Evolutionary conservation across 2,888 invertebrate species (phyloP).

Genomic region (Hyppa rectilinea): DNA sequence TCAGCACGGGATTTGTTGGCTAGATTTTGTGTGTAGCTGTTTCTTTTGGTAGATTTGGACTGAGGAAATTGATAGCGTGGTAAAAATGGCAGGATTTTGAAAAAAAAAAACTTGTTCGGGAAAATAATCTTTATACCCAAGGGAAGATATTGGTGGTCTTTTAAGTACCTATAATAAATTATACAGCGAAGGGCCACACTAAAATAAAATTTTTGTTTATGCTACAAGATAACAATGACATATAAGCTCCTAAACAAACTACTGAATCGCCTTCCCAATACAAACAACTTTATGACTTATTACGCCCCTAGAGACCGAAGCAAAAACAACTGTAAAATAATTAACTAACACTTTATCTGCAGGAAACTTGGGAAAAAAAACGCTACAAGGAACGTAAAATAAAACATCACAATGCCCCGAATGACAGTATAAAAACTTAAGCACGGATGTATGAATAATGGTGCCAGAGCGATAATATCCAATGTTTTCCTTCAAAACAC

Average conservation of each 20-base stretch:
- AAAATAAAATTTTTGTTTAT: conserved; percentile 33
- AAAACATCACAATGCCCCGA: conserved; percentile 30
- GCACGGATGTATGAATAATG: conserved; percentile 84
- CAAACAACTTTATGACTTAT: conserved; percentile 41
- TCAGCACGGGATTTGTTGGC: conserved; percentile 9
- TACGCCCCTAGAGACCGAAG: conserved; percentile 49
- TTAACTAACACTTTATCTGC: conserved; percentile 62
- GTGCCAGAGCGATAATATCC: conserved; percentile 77
- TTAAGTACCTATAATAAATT: conserved; percentile 10
- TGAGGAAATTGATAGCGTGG: neutral
- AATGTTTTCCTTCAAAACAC: conserved; percentile 85
- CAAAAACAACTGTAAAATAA: conserved; percentile 38
- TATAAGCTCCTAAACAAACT: conserved; percentile 43
- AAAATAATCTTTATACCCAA: neutral
- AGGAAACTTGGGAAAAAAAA: conserved; percentile 55
- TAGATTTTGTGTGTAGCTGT: neutral
- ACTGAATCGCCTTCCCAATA: conserved; percentile 15
- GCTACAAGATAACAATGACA: conserved; percentile 25
- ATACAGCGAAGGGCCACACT: conserved; percentile 8
- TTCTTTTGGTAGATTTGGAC: neutral
- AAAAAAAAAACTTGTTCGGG: neutral
- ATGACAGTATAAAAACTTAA: conserved; percentile 73
- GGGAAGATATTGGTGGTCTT: neutral
- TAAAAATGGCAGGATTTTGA: neutral
- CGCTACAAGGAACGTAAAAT: conserved; percentile 46